A percentile compares a stretch with the other conserved stretches of the same genome.
phyloP scores from a whole-genome alignment of 2,113 vertebrate genomes.

The Prolemur simus region DNA sequence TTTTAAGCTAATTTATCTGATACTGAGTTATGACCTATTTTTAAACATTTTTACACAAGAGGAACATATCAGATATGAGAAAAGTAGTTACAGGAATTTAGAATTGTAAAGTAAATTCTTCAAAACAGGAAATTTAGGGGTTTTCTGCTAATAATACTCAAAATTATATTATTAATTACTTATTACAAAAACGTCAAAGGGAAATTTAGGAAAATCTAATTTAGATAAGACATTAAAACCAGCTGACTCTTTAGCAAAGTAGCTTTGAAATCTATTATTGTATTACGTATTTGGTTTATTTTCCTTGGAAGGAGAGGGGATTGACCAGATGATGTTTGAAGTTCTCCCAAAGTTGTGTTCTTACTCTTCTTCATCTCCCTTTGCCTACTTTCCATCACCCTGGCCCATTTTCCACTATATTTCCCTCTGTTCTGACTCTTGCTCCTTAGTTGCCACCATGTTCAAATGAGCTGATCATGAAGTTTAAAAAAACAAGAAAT shows the following conservation, averaged over 20 bases:
- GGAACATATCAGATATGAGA: background rate
- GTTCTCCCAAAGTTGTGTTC: background rate
- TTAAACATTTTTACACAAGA: background rate
- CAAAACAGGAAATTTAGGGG: slow-evolving; percentile 21
- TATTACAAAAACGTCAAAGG: background rate
- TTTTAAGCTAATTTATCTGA: slow-evolving; percentile 37
- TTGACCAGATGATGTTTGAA: background rate
- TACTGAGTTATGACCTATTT: slow-evolving; percentile 32
- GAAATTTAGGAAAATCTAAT: background rate
- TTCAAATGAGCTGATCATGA: background rate
- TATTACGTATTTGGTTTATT: background rate
- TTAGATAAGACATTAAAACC: slow-evolving; percentile 23
- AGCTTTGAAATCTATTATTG: background rate
- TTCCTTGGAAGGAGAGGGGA: background rate
- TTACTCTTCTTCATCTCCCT: background rate
- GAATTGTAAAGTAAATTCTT: background rate
- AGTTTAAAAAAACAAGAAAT: background rate
- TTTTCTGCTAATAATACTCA: background rate
- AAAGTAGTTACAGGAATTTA: slow-evolving; percentile 11
- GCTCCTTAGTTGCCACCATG: background rate
- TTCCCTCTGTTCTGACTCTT: background rate
- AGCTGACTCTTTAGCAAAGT: background rate
- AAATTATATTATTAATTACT: background rate
- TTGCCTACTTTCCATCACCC: background rate
- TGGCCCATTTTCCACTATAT: background rate